Evolutionary conservation across 2,888 invertebrate genomes (phyloP).

Genomic region (Nowickia ferox): DNA sequence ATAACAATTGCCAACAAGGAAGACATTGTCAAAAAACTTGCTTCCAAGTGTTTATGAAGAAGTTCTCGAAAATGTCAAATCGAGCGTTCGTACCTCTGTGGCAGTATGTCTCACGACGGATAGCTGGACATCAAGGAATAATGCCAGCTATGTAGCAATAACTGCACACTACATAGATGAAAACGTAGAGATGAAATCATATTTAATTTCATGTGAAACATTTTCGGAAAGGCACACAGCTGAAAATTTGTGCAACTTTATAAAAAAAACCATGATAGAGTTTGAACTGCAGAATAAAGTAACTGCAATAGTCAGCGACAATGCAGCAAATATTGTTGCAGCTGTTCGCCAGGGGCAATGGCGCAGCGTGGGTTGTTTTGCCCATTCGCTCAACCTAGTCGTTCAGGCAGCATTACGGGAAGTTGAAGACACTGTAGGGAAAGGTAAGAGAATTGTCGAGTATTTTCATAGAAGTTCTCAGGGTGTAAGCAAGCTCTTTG

Average conservation of each 20-base stretch:
- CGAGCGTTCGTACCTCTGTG: background rate
- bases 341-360: no score
- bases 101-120: slow-evolving; percentile 37
- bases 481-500: background rate
- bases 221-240: no score
- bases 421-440: background rate
- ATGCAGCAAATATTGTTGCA: slow-evolving; percentile 54
- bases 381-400: slow-evolving; percentile 17
- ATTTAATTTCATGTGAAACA: slow-evolving; percentile 40
- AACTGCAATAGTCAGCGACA: slow-evolving; percentile 46
- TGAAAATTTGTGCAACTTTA: no score
- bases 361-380: no score
- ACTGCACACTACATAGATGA: slow-evolving; percentile 57
- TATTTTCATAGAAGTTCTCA: no score
- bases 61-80: background rate
- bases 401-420: background rate
- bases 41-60: background rate
- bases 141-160: slow-evolving; percentile 48
- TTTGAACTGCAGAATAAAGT: slow-evolving; percentile 28
- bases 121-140: slow-evolving; percentile 49
- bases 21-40: background rate
- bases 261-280: slow-evolving; percentile 2
- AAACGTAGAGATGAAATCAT: slow-evolving; percentile 24
- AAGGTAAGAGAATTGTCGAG: background rate
- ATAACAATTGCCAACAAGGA: slow-evolving; percentile 3